These are phyloP conservation scores for Plutella xylostella DNA, from an alignment of 2,888 invertebrate genomes.

Conservation along the genomic window DNA sequence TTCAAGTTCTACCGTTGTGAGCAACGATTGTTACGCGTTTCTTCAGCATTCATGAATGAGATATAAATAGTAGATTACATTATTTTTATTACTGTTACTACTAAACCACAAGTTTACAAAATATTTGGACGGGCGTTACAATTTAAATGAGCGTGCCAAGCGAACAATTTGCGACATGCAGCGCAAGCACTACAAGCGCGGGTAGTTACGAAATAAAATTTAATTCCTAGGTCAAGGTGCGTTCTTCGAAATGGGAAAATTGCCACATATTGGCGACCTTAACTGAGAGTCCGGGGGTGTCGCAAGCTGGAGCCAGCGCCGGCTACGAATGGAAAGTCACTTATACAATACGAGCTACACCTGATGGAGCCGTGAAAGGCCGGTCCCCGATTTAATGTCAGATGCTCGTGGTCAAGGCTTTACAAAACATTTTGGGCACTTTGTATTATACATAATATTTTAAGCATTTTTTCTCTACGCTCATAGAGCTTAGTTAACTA, in stretches of 20 bases:
- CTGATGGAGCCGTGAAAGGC: constrained; percentile 64
- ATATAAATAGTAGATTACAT: no score
- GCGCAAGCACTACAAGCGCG: constrained; percentile 17
- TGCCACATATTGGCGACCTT: constrained; percentile 64
- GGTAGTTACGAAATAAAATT: constrained; percentile 53
- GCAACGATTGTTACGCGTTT: no score
- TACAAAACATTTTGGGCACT: constrained; percentile 35
- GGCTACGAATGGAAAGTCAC: constrained; percentile 66
- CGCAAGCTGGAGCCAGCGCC: constrained; percentile 28
- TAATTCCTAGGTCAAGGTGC: constrained; percentile 67
- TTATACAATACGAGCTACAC: constrained; percentile 65
- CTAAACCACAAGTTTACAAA: not conserved
- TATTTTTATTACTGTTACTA: no score
- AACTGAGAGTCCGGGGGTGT: constrained; percentile 49
- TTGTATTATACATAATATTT: no score
- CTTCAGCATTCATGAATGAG: no score
- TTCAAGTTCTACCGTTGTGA: no score
- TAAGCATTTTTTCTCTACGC: no score
- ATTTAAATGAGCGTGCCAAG: not conserved
- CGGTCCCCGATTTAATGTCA: constrained; percentile 59
- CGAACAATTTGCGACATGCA: constrained; percentile 37
- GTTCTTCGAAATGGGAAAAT: constrained; percentile 67
- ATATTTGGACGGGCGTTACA: not conserved
- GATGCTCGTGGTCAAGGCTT: constrained; percentile 64
- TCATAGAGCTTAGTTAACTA: no score